Conservation (phyloP, 2,888 invertebrate genomes). For the Lepidocyrtinus sp. region DNA sequence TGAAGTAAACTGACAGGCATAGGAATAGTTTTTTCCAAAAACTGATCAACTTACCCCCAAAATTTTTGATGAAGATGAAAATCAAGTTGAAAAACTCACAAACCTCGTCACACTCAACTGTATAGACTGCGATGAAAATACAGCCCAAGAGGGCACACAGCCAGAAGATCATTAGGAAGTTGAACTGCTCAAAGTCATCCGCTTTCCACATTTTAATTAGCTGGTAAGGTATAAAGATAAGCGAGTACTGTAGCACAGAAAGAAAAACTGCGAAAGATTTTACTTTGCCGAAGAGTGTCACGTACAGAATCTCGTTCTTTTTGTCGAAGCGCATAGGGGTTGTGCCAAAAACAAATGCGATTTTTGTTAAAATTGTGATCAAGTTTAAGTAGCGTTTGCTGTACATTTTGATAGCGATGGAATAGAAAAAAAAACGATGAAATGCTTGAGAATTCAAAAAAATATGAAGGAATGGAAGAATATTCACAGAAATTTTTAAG, state of each 20-base stretch:
- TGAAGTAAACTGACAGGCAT: no score
- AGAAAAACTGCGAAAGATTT: conserved; percentile 14
- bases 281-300: neutral
- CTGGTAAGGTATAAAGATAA: conserved; percentile 33
- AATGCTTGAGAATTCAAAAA: no score
- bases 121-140: conserved; percentile 14
- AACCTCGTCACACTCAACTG: conserved; percentile 14
- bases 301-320: conserved; percentile 11
- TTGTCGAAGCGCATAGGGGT: conserved; percentile 15
- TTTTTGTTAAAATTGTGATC: conserved; percentile 2
- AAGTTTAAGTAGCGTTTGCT: neutral
- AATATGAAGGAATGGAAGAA: no score
- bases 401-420: conserved; percentile 22
- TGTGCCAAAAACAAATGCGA: conserved; percentile 19
- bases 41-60: conserved; percentile 30
- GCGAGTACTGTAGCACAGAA: conserved; percentile 14
- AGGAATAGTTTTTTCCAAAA: no score
- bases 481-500: no score
- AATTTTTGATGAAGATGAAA: conserved; percentile 26
- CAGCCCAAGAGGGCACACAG: conserved; percentile 16
- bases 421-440: no score
- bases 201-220: conserved; percentile 19
- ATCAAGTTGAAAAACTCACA: conserved; percentile 21
- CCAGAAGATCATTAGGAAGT: conserved; percentile 40
- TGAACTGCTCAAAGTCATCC: conserved; percentile 29